Evolutionary conservation across 2,113 vertebrate genomes (phyloP).

Genomic region (Siniperca knerii): DNA sequence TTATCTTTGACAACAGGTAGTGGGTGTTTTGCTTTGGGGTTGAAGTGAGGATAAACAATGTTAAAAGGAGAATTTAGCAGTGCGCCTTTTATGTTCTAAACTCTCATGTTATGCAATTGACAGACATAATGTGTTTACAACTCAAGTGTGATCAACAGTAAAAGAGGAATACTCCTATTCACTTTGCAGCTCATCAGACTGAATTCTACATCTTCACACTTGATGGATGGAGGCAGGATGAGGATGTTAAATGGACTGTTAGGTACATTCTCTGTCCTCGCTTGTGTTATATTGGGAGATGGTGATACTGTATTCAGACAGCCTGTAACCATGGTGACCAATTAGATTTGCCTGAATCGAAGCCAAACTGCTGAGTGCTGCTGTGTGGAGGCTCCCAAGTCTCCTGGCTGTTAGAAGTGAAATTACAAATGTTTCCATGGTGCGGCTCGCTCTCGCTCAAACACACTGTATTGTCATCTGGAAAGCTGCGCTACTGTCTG

Average conservation of each 20-base stretch:
- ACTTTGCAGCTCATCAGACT: neutral
- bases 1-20: slow-evolving; percentile 62
- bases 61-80: slow-evolving; percentile 10
- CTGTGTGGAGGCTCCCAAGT: slow-evolving; percentile 43
- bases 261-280: slow-evolving; percentile 22
- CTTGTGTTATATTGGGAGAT: slow-evolving; percentile 38
- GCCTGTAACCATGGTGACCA: slow-evolving; percentile 74
- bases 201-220: slow-evolving; percentile 2
- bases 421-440: slow-evolving; percentile 47
- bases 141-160: neutral
- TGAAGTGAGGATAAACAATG: slow-evolving; percentile 57
- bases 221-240: slow-evolving; percentile 18
- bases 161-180: neutral
- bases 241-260: slow-evolving; percentile 33
- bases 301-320: slow-evolving; percentile 34
- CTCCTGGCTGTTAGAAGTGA: slow-evolving; percentile 39
- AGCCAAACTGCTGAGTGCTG: slow-evolving; percentile 57
- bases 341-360: slow-evolving; percentile 63
- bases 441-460: neutral
- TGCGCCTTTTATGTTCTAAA: neutral
- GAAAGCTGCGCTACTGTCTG: neutral
- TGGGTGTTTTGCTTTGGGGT: slow-evolving; percentile 36
- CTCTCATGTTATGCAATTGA: neutral
- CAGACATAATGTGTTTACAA: slow-evolving; percentile 3
- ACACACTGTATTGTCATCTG: neutral